Evolutionary conservation across 2,888 invertebrate species (phyloP).

Genomic region (Temnothorax unifasciatus): DNA sequence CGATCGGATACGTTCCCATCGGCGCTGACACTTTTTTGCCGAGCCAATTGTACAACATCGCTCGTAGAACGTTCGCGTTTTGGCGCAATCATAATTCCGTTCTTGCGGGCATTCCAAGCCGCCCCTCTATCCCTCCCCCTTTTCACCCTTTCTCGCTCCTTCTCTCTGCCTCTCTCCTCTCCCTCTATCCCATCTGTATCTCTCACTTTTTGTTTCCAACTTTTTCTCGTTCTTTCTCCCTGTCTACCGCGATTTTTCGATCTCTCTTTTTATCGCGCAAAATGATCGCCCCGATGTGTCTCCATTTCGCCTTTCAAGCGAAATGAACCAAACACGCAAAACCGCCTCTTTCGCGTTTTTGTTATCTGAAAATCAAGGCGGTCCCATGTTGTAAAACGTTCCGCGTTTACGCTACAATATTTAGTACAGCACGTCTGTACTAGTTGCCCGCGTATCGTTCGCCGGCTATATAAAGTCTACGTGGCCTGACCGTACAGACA

Average conservation of each 20-base stretch:
- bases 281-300: background rate
- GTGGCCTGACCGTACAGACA: conserved; percentile 62
- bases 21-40: conserved; percentile 56
- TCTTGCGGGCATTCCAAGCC: conserved; percentile 43
- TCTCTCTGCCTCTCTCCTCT: conserved; percentile 3
- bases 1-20: conserved; percentile 40
- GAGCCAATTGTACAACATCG: conserved; percentile 60
- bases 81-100: conserved; percentile 68
- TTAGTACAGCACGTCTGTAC: conserved; percentile 44
- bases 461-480: conserved; percentile 79
- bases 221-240: conserved; percentile 31
- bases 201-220: background rate
- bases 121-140: conserved; percentile 30
- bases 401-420: conserved; percentile 31
- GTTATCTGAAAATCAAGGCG: conserved; percentile 74
- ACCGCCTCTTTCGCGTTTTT: conserved; percentile 44
- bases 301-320: conserved; percentile 23
- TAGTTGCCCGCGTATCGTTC: conserved; percentile 75
- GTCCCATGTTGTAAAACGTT: conserved; percentile 55
- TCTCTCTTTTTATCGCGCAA: background rate
- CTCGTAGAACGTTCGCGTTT: conserved; percentile 56
- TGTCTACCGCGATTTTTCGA: background rate
- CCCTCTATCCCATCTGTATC: background rate
- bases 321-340: conserved; percentile 56
- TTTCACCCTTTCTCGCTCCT: conserved; percentile 34